Percentiles rank a stretch among this genome's conserved stretches.
phyloP scores from a whole-genome alignment of 2,113 vertebrate species.

The Cavia porcellus region DNA sequence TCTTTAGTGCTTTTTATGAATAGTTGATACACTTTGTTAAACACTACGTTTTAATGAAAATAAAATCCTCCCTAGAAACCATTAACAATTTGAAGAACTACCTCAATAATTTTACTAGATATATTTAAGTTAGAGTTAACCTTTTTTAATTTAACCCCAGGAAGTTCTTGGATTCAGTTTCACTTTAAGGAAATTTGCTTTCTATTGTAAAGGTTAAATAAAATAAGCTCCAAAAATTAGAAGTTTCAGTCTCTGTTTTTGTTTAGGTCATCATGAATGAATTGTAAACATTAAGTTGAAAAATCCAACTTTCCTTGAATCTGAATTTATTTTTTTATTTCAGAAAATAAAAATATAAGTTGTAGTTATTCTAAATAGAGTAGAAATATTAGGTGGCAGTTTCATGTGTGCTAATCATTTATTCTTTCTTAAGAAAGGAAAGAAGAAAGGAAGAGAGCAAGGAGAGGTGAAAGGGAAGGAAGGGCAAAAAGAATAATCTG shows the following conservation, averaged over 20 bases:
- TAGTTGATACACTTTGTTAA: not conserved
- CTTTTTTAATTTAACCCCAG: not conserved
- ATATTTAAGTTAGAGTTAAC: not conserved
- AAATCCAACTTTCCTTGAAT: not conserved
- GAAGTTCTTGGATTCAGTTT: not conserved
- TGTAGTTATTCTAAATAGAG: not conserved
- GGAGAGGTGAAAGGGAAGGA: not conserved
- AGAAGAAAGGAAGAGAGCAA: not conserved
- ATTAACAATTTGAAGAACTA: not conserved
- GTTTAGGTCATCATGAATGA: not conserved
- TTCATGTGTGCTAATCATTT: not conserved
- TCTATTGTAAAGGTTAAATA: not conserved
- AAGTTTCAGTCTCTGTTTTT: not conserved
- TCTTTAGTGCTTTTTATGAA: not conserved
- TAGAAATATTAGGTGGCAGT: not conserved
- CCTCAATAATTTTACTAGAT: not conserved
- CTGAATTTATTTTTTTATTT: not conserved
- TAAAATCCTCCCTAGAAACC: not conserved
- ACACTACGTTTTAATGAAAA: not conserved
- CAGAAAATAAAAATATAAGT: not conserved
- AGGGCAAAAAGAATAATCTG: not conserved
- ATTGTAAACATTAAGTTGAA: not conserved
- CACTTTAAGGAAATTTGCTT: not conserved
- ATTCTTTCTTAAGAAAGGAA: not conserved
- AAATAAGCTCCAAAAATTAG: not conserved